These are phyloP conservation scores for Telmatherina bonti DNA, from an alignment of 2,797 vertebrate species.

Conservation along the genomic window DNA sequence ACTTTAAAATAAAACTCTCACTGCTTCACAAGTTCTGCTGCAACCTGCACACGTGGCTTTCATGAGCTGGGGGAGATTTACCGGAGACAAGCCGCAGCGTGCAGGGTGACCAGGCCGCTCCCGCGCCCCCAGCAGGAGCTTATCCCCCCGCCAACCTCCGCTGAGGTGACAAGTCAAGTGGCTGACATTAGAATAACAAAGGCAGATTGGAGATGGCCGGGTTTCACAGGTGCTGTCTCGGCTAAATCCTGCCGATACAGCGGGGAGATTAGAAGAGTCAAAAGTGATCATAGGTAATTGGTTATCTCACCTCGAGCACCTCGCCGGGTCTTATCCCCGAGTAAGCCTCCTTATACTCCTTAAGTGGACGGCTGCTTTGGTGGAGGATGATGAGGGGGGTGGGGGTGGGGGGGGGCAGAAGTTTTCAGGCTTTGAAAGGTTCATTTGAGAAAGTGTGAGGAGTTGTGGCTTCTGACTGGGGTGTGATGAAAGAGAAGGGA, in stretches of 20 bases:
- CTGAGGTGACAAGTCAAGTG: slow-evolving; percentile 76
- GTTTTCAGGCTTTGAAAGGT: slow-evolving; percentile 80
- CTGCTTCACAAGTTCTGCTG: slow-evolving; percentile 36
- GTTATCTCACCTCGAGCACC: slow-evolving; percentile 83
- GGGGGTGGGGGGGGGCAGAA: slow-evolving; percentile 49
- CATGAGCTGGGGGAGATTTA: slow-evolving; percentile 46
- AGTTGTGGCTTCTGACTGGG: slow-evolving; percentile 71
- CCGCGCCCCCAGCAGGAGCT: slow-evolving; percentile 52
- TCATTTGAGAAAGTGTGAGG: slow-evolving; percentile 75
- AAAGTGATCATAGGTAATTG: slow-evolving; percentile 87
- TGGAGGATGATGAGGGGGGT: slow-evolving; percentile 40
- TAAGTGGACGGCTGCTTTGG: slow-evolving; percentile 81
- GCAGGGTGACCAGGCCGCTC: slow-evolving; percentile 46
- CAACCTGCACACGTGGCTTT: slow-evolving; percentile 55
- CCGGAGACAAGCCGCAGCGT: neutral
- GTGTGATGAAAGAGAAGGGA: slow-evolving; percentile 79
- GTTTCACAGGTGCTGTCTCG: slow-evolving; percentile 75
- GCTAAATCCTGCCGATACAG: slow-evolving; percentile 79
- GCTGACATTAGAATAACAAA: slow-evolving; percentile 84
- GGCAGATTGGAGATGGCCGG: slow-evolving; percentile 69
- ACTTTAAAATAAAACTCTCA: neutral
- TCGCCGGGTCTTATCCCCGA: slow-evolving; percentile 77
- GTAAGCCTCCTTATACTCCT: slow-evolving; percentile 81
- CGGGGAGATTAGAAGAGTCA: slow-evolving; percentile 84
- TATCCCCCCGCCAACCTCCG: slow-evolving; percentile 60